Base-by-base conservation (phyloP, 2,888 invertebrate species). In the Scotopteryx bipunctaria region DNA sequence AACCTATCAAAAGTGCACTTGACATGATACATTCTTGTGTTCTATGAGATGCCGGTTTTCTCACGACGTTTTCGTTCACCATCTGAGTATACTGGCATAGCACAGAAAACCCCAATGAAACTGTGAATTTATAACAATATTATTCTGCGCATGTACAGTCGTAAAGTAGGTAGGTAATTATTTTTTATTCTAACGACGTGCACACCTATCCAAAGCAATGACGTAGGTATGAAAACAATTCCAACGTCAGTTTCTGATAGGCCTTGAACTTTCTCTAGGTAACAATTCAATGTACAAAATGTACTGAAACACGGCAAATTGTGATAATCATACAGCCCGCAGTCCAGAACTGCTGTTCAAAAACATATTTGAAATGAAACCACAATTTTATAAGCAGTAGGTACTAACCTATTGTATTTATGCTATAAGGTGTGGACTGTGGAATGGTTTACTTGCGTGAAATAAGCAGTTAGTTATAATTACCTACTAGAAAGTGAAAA, bases 291-390 rank as follows among this genome's bases (percentile, higher is more conserved):
- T 38, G 25, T 46, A 42, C 9, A 29, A 31, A 50, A 27, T 47
- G 33, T 43, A 35, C 17, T 43, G 6, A n/a, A 36, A 40, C 62
- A 62, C 54, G 59, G 47, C 31, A 62, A 47, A 54, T 27, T 21
- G 56, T 52, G 49, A 56, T 64, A 63, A 57, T 59, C 61, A 58
- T 56, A 44, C 37, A 36, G 23, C 31, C 47, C 19, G 43, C 43
- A 52, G 33, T 48, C 41, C 61, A 52, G 66, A 68, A 73, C 50
- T 71, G 72, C 69, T 69, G 68, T 62, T 67, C 60, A 53, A 69
- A 72, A 69, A 55, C 66, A 61, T 64, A 59, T 51, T 50, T 59
- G 60, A 66, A 69, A 31, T 19, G 23, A 43, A 43, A 37, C 35
- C 36, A 31, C 40, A 40, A n/a, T 16, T 15, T 35, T 13, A 23